These are phyloP conservation scores for Bos taurus DNA, from an alignment of 2,113 vertebrate genomes.

Conservation along the genomic window DNA sequence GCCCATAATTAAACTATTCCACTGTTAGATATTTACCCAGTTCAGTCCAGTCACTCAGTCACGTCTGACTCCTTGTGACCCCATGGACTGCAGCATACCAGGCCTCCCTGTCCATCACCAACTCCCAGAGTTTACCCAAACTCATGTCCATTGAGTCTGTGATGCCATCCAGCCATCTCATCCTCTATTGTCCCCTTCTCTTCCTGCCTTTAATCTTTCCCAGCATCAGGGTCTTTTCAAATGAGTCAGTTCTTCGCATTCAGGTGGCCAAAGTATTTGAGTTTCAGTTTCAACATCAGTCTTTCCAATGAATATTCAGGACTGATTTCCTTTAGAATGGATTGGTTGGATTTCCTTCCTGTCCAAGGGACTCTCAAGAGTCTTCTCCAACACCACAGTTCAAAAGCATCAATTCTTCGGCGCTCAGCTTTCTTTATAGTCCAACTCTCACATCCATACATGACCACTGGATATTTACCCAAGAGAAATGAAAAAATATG, in stretches of 20 bases:
- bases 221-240: not conserved
- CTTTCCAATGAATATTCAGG: not conserved
- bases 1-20: not conserved
- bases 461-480: not conserved
- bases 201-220: not conserved
- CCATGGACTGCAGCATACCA: not conserved
- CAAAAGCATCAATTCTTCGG: not conserved
- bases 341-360: not conserved
- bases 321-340: not conserved
- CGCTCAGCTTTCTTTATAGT: not conserved
- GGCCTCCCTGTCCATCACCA: not conserved
- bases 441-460: not conserved
- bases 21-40: not conserved
- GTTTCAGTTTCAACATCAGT: not conserved
- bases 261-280: not conserved
- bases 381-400: not conserved
- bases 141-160: not conserved
- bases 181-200: not conserved
- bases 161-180: not conserved
- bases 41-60: not conserved
- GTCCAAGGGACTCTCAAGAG: not conserved
- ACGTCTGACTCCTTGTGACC: not conserved
- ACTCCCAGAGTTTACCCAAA: accelerated
- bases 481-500: not conserved
- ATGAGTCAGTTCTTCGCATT: not conserved